phyloP scores from a whole-genome alignment of 64 coral and sea anemone genomes.

The Cladopsammia gracilis region DNA sequence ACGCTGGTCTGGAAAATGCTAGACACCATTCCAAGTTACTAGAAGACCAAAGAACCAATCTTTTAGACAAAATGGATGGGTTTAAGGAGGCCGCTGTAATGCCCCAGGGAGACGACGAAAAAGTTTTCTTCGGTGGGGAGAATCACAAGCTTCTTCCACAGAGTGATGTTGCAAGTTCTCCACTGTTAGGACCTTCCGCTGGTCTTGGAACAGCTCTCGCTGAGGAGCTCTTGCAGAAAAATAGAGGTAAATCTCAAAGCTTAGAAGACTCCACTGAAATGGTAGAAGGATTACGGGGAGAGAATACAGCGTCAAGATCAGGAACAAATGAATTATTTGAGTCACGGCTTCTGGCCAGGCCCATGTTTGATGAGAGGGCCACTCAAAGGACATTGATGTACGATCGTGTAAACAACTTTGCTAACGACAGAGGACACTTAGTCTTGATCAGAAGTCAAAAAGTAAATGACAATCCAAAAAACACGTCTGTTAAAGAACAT shows the following conservation, averaged over 20 bases:
- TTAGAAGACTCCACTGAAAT: slow-evolving; percentile 25
- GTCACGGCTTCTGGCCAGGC: background rate
- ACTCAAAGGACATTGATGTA: slow-evolving; percentile 3
- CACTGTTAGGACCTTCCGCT: background rate
- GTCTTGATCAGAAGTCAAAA: slow-evolving; percentile 21
- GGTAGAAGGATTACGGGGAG: background rate
- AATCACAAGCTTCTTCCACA: background rate
- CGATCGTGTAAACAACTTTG: background rate
- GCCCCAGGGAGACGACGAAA: slow-evolving; percentile 18
- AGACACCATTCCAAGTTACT: background rate
- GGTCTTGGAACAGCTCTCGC: slow-evolving; percentile 24
- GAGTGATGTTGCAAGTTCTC: background rate
- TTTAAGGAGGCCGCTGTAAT: slow-evolving; percentile 10
- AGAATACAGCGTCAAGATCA: background rate
- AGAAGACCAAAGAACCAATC: background rate
- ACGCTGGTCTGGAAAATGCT: background rate
- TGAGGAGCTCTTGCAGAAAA: slow-evolving; percentile 34
- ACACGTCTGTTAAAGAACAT: background rate
- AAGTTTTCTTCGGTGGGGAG: slow-evolving; percentile 15
- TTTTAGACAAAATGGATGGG: slow-evolving; percentile 6
- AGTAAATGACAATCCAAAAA: background rate
- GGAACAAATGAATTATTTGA: background rate
- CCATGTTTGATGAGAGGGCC: slow-evolving; percentile 20
- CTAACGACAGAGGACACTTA: slow-evolving; percentile 4
- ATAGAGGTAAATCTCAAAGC: slow-evolving; percentile 7